A percentile compares a stretch with the other conserved stretches of the same genome.
phyloP scores from a whole-genome alignment of 2,888 invertebrate genomes.

The Lepidocyrtinus sp. region DNA sequence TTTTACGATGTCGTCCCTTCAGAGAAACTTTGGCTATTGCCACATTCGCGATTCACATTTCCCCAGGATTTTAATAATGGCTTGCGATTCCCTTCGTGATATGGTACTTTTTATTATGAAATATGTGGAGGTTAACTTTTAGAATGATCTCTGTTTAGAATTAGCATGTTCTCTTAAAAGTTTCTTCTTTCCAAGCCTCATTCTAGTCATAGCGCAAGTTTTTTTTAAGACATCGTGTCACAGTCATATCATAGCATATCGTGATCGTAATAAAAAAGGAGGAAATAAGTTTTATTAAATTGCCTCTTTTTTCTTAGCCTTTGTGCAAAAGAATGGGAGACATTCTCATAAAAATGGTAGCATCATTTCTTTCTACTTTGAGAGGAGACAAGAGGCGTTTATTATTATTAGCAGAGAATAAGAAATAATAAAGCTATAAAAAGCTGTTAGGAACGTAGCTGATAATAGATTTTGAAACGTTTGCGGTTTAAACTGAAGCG shows the following conservation, averaged over 20 bases:
- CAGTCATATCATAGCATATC: constrained; percentile 29
- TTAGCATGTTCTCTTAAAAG: constrained; percentile 23
- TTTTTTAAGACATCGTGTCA: not conserved
- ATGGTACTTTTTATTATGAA: constrained; percentile 58
- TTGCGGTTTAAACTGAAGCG: too few relatives aligned
- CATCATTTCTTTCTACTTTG: not conserved
- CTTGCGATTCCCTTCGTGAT: constrained; percentile 43
- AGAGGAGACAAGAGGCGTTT: not conserved
- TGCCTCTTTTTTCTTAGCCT: constrained; percentile 47
- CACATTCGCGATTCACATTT: not conserved
- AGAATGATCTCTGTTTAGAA: constrained; percentile 60
- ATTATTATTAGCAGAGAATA: constrained; percentile 1
- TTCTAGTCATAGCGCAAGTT: not conserved
- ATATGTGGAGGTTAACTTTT: constrained; percentile 53
- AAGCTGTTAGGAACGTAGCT: too few relatives aligned
- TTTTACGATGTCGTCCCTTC: too few relatives aligned
- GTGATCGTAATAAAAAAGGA: constrained; percentile 36
- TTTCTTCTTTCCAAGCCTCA: not conserved
- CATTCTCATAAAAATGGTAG: constrained; percentile 48
- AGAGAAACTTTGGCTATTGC: too few relatives aligned
- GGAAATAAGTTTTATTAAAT: constrained; percentile 59
- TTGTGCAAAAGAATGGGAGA: too few relatives aligned
- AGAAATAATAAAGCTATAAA: too few relatives aligned
- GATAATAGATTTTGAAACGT: too few relatives aligned
- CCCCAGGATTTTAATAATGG: constrained; percentile 55